Base-by-base conservation (phyloP, 2,797 vertebrate genomes). In the Protonibea diacanthus region DNA sequence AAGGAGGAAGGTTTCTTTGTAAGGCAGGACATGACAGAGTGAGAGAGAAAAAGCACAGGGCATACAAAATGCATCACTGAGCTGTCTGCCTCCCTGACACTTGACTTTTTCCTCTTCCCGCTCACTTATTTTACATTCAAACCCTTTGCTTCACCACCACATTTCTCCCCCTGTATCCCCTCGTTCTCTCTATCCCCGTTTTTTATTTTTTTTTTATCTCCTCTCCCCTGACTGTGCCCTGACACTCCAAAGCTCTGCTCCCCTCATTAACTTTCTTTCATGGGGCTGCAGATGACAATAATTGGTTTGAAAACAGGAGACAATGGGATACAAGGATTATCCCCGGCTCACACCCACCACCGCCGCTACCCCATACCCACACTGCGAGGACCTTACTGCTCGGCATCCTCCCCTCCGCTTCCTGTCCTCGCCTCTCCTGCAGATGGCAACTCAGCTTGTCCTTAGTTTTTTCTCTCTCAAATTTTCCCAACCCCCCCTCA, bases 291-390 rank as follows among this genome's bases (percentile, higher is more conserved):
- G 90, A 94, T 93, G 91, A 93, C 86, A 94, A 93, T 94, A 94
- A 94, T 93, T 94, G 89, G 88, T 94, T 93, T 93, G 88, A 92
- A 94, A 93, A 93, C 86, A 89, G 87, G 78, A 93, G 87, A 94
- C 91, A 94, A 93, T 92, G 72, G 85, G 71, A 89, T 82, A 91
- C 90, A 86, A 82, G 91, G 91, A 94, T 95, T 94, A 93, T 91
- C 85, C 86, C 67, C 1, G 3, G 74, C 86, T 91, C 78, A 82
- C 80, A 67, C 76, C 79, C 79, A 63, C 78, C 75, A 63, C 75
- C 42, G 29, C 69, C 10, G 29, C 65, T 49, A 38, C 59, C 62
- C 81, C 49, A 61, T 71, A 51, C 63, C 75, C 75, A 14, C 25
- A 55, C 52, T 8, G 17, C 2, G 6, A 78, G 73, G 79, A 86